Percentiles rank a stretch among this genome's conserved stretches.
Evolutionary conservation across 2,113 vertebrate genomes (phyloP).

Genomic region (Galbula dea): DNA sequence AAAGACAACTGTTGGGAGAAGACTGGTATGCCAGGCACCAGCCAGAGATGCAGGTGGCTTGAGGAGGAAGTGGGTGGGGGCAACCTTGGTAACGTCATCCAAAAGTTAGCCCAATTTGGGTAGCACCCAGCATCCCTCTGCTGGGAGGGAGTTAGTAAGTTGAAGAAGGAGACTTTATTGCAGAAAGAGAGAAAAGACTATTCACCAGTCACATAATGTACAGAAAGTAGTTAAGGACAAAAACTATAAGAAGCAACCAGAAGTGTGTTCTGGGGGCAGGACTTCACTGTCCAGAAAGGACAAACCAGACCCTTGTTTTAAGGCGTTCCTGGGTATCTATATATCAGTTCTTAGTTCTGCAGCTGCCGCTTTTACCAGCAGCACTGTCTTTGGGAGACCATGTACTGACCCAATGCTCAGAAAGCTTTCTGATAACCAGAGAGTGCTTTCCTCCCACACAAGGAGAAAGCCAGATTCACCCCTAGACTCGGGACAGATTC

Average conservation of each 20-base stretch:
- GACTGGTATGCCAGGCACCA: not conserved
- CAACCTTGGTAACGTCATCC: not conserved
- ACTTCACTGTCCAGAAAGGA: not conserved
- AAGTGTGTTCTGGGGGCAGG: fast-evolving
- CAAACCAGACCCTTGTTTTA: not conserved
- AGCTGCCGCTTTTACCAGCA: not conserved
- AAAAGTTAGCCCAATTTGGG: not conserved
- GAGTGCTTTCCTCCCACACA: not conserved
- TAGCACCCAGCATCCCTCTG: not conserved
- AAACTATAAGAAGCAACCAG: not conserved
- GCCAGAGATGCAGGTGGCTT: not conserved
- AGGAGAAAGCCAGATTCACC: not conserved
- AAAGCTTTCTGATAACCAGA: not conserved
- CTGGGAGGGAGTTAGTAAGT: not conserved
- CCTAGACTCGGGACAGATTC: not conserved
- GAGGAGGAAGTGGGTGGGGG: not conserved
- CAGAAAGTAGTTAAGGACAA: not conserved
- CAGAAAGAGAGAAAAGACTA: not conserved
- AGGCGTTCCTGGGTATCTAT: not conserved
- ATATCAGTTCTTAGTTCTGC: not conserved
- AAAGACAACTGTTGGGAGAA: not conserved
- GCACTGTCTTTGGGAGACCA: not conserved
- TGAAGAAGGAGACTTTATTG: not conserved
- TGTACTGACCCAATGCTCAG: not conserved
- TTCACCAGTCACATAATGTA: not conserved